A percentile compares a stretch with the other conserved stretches of the same genome.
These are phyloP conservation scores for Psittacula echo DNA, from an alignment of 2,797 vertebrate species.

Conservation along the genomic window DNA sequence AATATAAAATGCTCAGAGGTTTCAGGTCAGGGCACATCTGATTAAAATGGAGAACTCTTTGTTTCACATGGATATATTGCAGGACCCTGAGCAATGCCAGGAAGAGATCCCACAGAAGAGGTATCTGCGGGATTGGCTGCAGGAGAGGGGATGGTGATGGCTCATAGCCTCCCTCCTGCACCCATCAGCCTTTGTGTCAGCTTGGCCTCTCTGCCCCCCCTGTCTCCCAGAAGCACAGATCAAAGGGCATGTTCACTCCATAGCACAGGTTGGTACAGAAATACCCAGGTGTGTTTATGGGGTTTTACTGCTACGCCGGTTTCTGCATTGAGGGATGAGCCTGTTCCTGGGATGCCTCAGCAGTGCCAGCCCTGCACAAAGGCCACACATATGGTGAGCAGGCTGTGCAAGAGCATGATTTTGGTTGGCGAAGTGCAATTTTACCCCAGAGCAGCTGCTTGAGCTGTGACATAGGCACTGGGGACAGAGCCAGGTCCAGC, in stretches of 20 bases:
- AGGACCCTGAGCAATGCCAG: not conserved
- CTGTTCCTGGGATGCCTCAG: not conserved
- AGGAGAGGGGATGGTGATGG: not conserved
- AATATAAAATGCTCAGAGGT: not conserved
- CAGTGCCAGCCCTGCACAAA: not conserved
- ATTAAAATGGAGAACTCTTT: accelerated
- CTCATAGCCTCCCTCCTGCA: not conserved
- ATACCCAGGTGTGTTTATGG: not conserved
- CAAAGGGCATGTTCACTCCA: accelerated
- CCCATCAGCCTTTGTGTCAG: not conserved
- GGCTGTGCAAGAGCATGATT: accelerated
- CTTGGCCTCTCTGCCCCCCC: not conserved
- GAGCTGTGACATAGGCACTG: accelerated
- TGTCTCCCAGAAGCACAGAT: not conserved
- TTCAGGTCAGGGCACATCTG: not conserved
- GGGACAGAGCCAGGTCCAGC: not conserved
- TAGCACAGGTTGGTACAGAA: not conserved
- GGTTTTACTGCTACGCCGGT: not conserved
- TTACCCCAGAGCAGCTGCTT: not conserved
- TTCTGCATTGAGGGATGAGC: not conserved
- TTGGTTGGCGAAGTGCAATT: not conserved
- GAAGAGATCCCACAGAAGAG: not conserved
- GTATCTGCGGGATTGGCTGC: not conserved
- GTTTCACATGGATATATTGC: not conserved
- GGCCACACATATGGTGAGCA: not conserved